Evolutionary conservation across 1,140 invertebrate genomes (phyloP).

Genomic region (Drosophila ogumai): DNA sequence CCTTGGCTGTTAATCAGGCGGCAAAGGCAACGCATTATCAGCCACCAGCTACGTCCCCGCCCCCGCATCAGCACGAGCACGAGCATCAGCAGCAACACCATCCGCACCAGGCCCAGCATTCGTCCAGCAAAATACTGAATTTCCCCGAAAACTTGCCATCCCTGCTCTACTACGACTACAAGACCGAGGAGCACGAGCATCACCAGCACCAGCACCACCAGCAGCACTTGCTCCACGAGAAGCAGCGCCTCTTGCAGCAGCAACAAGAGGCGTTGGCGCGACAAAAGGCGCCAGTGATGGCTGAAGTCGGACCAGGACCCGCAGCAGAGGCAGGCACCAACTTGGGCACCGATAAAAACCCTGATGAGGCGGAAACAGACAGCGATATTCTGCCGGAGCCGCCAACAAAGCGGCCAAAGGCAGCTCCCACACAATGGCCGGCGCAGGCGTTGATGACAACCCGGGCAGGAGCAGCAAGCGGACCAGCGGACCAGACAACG

Average conservation of each 20-base stretch:
- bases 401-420: constrained; percentile 77
- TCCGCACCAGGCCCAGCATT: constrained; percentile 45
- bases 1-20: constrained; percentile 67
- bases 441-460: constrained; percentile 37
- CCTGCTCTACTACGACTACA: constrained; percentile 81
- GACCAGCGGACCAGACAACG: constrained; percentile 11
- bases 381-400: constrained; percentile 84
- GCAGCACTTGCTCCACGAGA: constrained; percentile 80
- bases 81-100: constrained; percentile 29
- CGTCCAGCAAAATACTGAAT: constrained; percentile 78
- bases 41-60: constrained; percentile 39
- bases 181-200: constrained; percentile 82
- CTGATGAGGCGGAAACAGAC: constrained; percentile 81
- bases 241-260: constrained; percentile 60
- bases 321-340: constrained; percentile 29
- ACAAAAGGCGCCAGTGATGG: constrained; percentile 46
- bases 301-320: constrained; percentile 2
- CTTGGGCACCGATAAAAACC: constrained; percentile 74
- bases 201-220: constrained; percentile 83
- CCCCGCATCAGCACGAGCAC: constrained; percentile 22
- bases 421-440: constrained; percentile 42
- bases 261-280: constrained; percentile 51
- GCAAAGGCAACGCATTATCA: constrained; percentile 73
- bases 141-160: constrained; percentile 82
- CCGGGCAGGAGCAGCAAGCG: constrained; percentile 24